Conservation (phyloP, 23 tunicate genomes). For the Corella eumyota region DNA sequence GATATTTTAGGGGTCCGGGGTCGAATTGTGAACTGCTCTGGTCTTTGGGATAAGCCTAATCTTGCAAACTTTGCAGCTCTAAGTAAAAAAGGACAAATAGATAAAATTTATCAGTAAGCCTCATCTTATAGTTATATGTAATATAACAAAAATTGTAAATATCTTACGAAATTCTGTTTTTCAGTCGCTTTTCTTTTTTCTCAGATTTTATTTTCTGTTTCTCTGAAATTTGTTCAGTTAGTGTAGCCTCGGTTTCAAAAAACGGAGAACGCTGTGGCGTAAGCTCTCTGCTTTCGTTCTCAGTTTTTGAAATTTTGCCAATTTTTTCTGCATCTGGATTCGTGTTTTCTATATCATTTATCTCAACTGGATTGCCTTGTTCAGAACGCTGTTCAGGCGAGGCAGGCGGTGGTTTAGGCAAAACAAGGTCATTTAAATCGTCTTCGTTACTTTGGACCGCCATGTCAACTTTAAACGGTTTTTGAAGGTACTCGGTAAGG, state of each 20-base stretch:
- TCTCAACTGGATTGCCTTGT: constrained; percentile 4
- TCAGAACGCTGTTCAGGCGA: constrained; percentile 19
- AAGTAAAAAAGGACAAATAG: background rate
- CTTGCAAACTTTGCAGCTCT: constrained; percentile 22
- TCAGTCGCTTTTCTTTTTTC: background rate
- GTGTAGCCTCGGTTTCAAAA: background rate
- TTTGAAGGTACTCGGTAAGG: background rate
- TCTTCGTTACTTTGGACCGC: constrained; percentile 28
- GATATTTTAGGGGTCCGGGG: constrained; percentile 5
- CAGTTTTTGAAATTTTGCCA: too few relatives aligned
- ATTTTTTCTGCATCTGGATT: background rate
- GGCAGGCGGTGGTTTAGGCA: constrained; percentile 13
- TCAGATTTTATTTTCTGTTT: background rate
- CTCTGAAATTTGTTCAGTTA: too few relatives aligned
- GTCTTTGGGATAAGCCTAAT: constrained; percentile 25
- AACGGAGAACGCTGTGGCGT: too few relatives aligned
- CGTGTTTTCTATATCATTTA: background rate
- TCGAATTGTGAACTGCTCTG: constrained; percentile 12
- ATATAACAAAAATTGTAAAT: too few relatives aligned
- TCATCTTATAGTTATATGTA: too few relatives aligned
- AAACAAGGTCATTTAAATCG: background rate
- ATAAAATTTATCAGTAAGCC: too few relatives aligned
- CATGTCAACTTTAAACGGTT: constrained; percentile 48
- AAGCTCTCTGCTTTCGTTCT: too few relatives aligned
- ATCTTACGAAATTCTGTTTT: background rate